These are phyloP conservation scores for Pimpla rufipes DNA, from an alignment of 2,888 invertebrate species.

Conservation along the genomic window DNA sequence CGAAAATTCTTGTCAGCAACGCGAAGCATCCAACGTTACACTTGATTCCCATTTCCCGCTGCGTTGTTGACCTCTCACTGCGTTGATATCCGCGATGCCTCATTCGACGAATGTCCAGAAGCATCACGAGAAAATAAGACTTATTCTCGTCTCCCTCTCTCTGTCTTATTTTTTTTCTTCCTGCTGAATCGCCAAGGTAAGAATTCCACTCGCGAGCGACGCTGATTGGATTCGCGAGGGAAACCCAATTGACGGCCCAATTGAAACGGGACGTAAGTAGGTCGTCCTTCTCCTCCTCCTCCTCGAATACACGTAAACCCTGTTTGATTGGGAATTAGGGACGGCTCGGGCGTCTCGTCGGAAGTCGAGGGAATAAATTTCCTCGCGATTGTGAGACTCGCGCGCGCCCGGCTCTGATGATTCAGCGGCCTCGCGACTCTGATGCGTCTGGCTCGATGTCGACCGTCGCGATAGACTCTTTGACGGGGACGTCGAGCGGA, in stretches of 20 bases:
- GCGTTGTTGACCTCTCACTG: background rate
- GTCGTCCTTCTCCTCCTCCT: too few species aligned
- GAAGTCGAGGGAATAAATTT: too few species aligned
- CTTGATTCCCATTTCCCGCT: background rate
- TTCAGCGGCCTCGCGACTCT: background rate
- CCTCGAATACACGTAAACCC: too few species aligned
- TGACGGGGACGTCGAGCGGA: background rate
- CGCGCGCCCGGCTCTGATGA: too few species aligned
- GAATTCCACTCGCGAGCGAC: background rate
- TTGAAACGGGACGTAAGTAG: background rate
- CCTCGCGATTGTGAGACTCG: too few species aligned
- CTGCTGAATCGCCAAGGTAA: too few species aligned
- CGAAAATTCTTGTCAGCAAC: slow-evolving; percentile 50
- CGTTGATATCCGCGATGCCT: background rate
- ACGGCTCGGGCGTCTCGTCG: too few species aligned
- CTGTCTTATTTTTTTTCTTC: background rate
- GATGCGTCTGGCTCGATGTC: too few species aligned
- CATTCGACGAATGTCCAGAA: background rate
- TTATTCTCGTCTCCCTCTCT: background rate
- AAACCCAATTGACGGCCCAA: background rate
- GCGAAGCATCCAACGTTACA: slow-evolving; percentile 9
- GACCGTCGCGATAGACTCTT: too few species aligned
- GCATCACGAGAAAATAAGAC: background rate
- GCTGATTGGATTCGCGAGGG: background rate
- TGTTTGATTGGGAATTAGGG: too few species aligned